Base-by-base conservation (phyloP, 2,888 invertebrate genomes). In the Orthosia incerta region DNA sequence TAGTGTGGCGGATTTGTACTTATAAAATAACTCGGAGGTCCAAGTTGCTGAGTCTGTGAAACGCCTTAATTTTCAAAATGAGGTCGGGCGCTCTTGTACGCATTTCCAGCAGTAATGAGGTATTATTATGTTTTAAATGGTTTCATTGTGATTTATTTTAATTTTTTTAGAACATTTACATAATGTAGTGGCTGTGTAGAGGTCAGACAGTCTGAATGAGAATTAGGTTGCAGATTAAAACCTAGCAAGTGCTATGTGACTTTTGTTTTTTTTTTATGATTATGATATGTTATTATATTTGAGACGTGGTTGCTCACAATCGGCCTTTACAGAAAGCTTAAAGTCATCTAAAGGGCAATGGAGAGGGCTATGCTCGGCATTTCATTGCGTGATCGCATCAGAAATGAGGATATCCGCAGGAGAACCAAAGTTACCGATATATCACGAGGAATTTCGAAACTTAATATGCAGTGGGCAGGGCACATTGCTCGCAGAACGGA, bases 71-170 rank as follows among this genome's bases (percentile, higher is more conserved):
- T 63, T 50, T 53, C 39, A 15, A 16, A 78, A 66, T 65, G 61
- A 78, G 79, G 83, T 78, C 62, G 53, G 51, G 23, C 39, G 26
- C 50, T 77, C 62, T 76, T 16, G 63, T 68, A 11, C 59, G 50
- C 67, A 39, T 61, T 61, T 26, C 9, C 48, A 56, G 26, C 65
- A 50, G 57, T 78, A 82, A 82, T 78, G 83, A 79, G 82, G 70
- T 62, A 82, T 69, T 82, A 77, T 79, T 69, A 55, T 39, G 4
- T 62, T 64, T 60, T 56, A 76, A 78, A 82, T 48, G 67, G 67
- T 60, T 63, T 61, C 46, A 63, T 62, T 81, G 67, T 67, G 63
- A 55, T 75, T 78, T 76, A 55, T 61, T 80, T 65, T 74, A 7
- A 31, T 31, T 31, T 31, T 31, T 53, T 48, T 5, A 11, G 12